Evolutionary conservation across 2,888 invertebrate genomes (phyloP).

Genomic region (Theristus sp.): DNA sequence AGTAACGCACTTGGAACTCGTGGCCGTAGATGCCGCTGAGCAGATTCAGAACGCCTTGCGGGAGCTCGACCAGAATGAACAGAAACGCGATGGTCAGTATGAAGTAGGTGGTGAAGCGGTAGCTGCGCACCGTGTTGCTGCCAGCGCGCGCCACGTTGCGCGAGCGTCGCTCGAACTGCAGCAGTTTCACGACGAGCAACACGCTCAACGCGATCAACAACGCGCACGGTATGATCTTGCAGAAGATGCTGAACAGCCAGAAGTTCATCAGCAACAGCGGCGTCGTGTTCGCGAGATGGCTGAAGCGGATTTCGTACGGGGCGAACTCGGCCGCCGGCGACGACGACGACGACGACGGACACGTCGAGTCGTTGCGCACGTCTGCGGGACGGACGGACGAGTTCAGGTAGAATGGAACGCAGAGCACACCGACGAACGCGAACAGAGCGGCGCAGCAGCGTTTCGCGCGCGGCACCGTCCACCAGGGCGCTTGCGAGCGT

Average conservation of each 20-base stretch:
- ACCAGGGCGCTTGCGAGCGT: neutral
- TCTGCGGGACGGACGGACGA: neutral
- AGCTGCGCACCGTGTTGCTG: neutral
- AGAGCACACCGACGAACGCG: neutral
- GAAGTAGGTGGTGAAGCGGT: neutral
- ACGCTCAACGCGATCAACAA: neutral
- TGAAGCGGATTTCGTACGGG: neutral
- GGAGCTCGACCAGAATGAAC: slow-evolving; percentile 22
- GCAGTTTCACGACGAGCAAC: neutral
- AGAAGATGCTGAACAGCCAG: neutral
- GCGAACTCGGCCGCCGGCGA: too few species aligned
- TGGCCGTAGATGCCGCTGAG: neutral
- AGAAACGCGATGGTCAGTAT: slow-evolving; percentile 20
- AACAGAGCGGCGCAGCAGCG: neutral
- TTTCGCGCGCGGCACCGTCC: neutral
- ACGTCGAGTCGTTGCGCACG: too few species aligned
- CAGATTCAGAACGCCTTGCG: slow-evolving; percentile 16
- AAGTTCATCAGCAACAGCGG: neutral
- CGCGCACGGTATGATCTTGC: neutral
- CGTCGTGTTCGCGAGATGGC: neutral
- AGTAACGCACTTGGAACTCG: neutral
- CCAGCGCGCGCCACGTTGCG: neutral
- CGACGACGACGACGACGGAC: neutral
- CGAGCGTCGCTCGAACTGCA: neutral
- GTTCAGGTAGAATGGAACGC: slow-evolving; percentile 1